These are phyloP conservation scores for Simalia tracyae DNA, from an alignment of 2,797 vertebrate genomes.

Conservation along the genomic window DNA sequence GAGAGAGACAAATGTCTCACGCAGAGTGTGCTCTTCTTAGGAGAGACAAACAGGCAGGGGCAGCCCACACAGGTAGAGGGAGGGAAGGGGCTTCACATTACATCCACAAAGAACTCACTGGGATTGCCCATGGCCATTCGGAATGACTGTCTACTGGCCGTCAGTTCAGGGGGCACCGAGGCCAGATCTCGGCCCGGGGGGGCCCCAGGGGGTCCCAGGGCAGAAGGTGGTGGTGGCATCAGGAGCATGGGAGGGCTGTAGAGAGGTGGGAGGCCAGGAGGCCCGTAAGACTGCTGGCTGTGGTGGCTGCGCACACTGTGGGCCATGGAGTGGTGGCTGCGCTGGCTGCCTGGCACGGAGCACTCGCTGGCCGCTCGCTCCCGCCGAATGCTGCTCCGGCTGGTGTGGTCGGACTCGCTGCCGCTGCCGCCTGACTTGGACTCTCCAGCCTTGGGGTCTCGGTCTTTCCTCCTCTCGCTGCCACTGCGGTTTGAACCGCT, in stretches of 20 bases:
- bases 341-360: slow-evolving; percentile 80
- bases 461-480: slow-evolving; percentile 81
- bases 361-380: slow-evolving; percentile 82
- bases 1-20: slow-evolving; percentile 43
- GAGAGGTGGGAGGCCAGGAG: slow-evolving; percentile 81
- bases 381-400: slow-evolving; percentile 76
- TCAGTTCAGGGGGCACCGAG: slow-evolving; percentile 93
- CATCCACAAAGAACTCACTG: slow-evolving; percentile 96
- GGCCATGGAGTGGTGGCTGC: slow-evolving; percentile 83
- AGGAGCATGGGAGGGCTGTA: slow-evolving; percentile 85
- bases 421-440: slow-evolving; percentile 88
- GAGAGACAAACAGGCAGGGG: slow-evolving; percentile 47
- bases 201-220: slow-evolving; percentile 82
- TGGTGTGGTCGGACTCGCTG: slow-evolving; percentile 86
- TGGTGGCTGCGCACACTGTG: slow-evolving; percentile 87
- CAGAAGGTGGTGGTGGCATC: slow-evolving; percentile 77
- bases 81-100: slow-evolving; percentile 83
- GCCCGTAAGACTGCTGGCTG: slow-evolving; percentile 86
- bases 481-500: slow-evolving; percentile 86
- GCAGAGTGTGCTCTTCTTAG: slow-evolving; percentile 60
- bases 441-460: slow-evolving; percentile 72
- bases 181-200: slow-evolving; percentile 88
- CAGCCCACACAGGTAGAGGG: slow-evolving; percentile 50
- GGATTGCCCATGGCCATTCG: slow-evolving; percentile 95
- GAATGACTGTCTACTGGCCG: slow-evolving; percentile 94